Evolutionary conservation across 2,113 vertebrate genomes (phyloP), one percentile per base, ranked within the genome.

Genomic region (Mohoua ochrocephala): DNA sequence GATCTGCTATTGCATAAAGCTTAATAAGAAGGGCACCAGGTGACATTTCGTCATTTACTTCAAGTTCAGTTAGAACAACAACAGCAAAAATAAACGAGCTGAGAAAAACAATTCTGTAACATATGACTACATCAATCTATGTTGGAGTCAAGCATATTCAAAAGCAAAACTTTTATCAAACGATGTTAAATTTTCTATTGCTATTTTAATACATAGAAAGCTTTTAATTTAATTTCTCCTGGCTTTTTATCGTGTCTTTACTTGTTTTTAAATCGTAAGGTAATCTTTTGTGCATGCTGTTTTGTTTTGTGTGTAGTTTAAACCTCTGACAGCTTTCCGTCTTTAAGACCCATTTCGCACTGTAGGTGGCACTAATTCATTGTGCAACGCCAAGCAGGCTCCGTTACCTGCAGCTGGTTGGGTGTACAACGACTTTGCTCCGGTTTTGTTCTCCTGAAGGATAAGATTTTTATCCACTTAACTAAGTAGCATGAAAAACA

Each of bases 361-460:
- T 91, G 88, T 90, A 97, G 97, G 67, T 96, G 97, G 95, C 91
- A 87, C 90, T 93, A 89, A 91, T 81, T 84, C 91, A 78, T 93
- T 83, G 71, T 3, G 1, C 74, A 91, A 77, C 19, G 47, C 47
- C 73, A 60, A 73, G 53, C 28, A 69, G 30, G 30, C 39, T 73
- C 75, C 10, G 28, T 56, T 86, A 57, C 26, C 47, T 59, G 17
- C 18, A 13, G 63, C 14, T 50, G 28, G 6, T 15, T 64, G 61
- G 12, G 18, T 28, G 27, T 33, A 17, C 14, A 17, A 26, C 1
- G 24, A 42, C 26, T 81, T 89, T 33, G 39, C 33, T 73, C 63
- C 44, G 19, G 17, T 44, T 92, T 89, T 73, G 9, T 16, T 89
- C 53, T 89, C 42, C 47, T 54, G 30, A 76, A 65, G 50, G 35